These are phyloP conservation scores for Eleutherodactylus coqui DNA, from an alignment of 2,797 vertebrate genomes.

Conservation along the genomic window DNA sequence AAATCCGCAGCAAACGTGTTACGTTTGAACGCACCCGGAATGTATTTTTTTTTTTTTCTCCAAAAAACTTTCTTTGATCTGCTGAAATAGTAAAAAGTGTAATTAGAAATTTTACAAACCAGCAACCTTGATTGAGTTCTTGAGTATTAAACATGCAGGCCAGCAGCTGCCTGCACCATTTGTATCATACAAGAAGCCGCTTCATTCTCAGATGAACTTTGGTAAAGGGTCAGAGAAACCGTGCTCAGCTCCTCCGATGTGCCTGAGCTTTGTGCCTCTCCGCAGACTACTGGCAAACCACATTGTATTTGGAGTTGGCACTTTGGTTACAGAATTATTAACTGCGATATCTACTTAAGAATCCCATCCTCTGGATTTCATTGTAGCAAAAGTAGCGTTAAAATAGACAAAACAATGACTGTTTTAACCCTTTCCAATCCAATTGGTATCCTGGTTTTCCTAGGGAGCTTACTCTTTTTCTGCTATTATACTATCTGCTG, in stretches of 20 bases:
- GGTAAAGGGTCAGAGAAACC: constrained; percentile 8
- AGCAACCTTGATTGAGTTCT: not conserved
- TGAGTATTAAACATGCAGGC: constrained; percentile 10
- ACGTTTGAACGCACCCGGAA: no score
- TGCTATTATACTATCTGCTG: no score
- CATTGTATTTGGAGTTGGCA: not conserved
- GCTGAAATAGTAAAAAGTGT: not conserved
- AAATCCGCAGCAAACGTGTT: no score
- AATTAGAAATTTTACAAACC: constrained; percentile 21
- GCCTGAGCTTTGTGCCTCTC: not conserved
- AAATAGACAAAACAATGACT: no score
- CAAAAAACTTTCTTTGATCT: not conserved
- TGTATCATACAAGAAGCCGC: constrained; percentile 6
- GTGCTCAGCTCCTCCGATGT: not conserved
- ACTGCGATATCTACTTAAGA: no score
- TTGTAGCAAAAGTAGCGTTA: no score
- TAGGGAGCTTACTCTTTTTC: no score
- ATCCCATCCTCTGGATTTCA: no score
- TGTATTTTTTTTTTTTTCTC: not conserved
- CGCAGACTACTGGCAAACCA: not conserved
- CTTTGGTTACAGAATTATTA: no score
- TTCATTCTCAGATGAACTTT: constrained; percentile 17
- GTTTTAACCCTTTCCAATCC: no score
- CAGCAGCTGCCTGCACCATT: constrained; percentile 43
- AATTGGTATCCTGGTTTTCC: no score